Evolutionary conservation across 2,113 vertebrate genomes (phyloP), one percentile per base, ranked within the genome.

Genomic region (Barbus barbus): DNA sequence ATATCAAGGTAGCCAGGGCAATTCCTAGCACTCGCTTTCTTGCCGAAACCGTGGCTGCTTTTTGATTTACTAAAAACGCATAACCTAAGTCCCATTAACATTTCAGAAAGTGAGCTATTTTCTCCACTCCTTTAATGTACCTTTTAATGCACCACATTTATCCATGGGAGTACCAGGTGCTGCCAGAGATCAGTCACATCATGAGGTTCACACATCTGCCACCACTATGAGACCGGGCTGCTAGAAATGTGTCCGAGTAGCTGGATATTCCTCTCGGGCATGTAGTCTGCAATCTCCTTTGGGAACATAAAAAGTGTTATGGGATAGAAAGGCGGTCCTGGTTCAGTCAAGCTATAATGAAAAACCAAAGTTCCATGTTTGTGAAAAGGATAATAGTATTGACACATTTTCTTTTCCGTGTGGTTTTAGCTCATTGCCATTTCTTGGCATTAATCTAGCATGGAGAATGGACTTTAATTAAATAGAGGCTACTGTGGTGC

Each of bases 51-150:
- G 24, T 12, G 44, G 65, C 51, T 73, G 60, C 61, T 69, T 69
- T 76, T 81, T 87, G 84, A 89, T 88, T 89, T 81, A 89, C 87
- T 87, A 87, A 87, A 84, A 51, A 76, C 74, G 56, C 81, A 76
- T 82, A 88, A 88, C 84, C 88, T 81, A 78, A 77, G 88, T 61
- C 72, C 82, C 38, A 79, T 88, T 89, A 87, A 84, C 88, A 88
- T 89, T 88, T 89, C 80, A 85, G 48, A 90, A 87, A 83, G 87
- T 83, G 78, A 81, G 81, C 85, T 86, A 74, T 87, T 90, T 88
- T 82, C 79, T 69, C 65, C 58, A 60, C 74, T 14, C 2, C 58
- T 89, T 80, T 85, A 87, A 85, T 86, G 85, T 65, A 73, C 78
- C 36, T 86, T 85, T 85, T 84, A 89, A 86, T 75, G 60, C 31